These are phyloP conservation scores for Ahaetulla prasina DNA, from an alignment of 2,113 vertebrate species.

Conservation along the genomic window DNA sequence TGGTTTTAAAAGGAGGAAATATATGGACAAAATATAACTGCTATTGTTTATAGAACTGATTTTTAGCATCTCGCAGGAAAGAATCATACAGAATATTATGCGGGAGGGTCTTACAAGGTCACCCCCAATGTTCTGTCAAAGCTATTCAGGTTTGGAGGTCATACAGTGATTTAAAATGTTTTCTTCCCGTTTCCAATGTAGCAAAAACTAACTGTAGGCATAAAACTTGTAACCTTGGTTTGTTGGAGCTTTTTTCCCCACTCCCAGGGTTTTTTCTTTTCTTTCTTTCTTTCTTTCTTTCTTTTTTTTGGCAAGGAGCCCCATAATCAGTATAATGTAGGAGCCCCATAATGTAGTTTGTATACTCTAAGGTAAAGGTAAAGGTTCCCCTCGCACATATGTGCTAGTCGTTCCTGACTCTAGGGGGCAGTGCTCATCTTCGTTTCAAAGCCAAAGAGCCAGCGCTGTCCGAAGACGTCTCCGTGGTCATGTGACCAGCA, in stretches of 20 bases:
- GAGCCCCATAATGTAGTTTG: not conserved
- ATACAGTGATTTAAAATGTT: not conserved
- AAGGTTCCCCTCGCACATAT: no score
- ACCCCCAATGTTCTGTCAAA: not conserved
- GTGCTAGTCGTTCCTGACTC: no score
- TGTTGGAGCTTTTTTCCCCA: not conserved
- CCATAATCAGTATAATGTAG: not conserved
- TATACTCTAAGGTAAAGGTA: no score
- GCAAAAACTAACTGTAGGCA: not conserved
- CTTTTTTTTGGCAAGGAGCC: not conserved
- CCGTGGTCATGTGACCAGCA: no score
- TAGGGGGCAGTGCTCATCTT: no score
- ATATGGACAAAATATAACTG: not conserved
- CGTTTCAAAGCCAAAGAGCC: no score
- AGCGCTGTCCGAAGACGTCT: no score
- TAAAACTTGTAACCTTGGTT: not conserved
- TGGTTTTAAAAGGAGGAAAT: not conserved
- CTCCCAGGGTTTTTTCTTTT: not conserved
- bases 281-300: not conserved
- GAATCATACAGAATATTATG: not conserved
- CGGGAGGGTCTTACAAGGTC: not conserved
- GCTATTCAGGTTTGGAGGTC: not conserved
- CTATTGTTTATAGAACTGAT: not conserved
- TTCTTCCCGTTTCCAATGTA: not conserved
- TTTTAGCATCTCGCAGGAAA: not conserved